Evolutionary conservation across 2,888 invertebrate genomes (phyloP).

Genomic region (Andrena marginata): DNA sequence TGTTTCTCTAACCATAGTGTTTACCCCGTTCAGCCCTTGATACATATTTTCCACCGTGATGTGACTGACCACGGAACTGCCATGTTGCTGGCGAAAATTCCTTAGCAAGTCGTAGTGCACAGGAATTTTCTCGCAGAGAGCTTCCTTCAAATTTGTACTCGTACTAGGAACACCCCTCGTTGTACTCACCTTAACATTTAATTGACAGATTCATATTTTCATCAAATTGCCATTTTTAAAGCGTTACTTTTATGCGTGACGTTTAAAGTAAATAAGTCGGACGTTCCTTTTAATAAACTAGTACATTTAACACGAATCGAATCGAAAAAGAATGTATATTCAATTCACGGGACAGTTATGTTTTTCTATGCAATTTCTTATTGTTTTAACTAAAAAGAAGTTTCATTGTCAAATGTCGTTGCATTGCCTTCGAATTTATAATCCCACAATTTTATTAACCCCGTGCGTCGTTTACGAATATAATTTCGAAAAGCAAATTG

Average conservation of each 20-base stretch:
- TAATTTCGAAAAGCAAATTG: slow-evolving; percentile 52
- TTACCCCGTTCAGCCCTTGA: slow-evolving; percentile 75
- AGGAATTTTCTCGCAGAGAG: slow-evolving; percentile 80
- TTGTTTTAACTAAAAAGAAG: too few relatives aligned
- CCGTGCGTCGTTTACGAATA: neutral
- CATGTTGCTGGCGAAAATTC: slow-evolving; percentile 75
- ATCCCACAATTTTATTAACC: neutral
- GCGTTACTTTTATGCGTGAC: neutral
- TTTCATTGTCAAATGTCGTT: too few relatives aligned
- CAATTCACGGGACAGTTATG: too few relatives aligned
- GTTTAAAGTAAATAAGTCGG: neutral
- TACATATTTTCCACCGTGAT: slow-evolving; percentile 79
- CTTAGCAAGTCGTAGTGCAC: slow-evolving; percentile 78
- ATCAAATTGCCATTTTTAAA: neutral
- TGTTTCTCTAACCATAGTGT: slow-evolving; percentile 77
- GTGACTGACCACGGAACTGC: slow-evolving; percentile 72
- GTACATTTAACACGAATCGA: neutral
- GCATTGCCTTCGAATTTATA: neutral
- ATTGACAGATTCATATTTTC: slow-evolving; percentile 2
- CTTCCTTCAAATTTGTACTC: slow-evolving; percentile 78
- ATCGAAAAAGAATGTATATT: neutral
- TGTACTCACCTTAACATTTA: slow-evolving; percentile 61
- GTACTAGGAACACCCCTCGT: slow-evolving; percentile 77
- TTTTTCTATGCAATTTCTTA: too few relatives aligned
- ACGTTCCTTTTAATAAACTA: neutral